These are phyloP conservation scores for Orchesellides sinensis DNA, from an alignment of 2,888 invertebrate species.

Conservation along the genomic window DNA sequence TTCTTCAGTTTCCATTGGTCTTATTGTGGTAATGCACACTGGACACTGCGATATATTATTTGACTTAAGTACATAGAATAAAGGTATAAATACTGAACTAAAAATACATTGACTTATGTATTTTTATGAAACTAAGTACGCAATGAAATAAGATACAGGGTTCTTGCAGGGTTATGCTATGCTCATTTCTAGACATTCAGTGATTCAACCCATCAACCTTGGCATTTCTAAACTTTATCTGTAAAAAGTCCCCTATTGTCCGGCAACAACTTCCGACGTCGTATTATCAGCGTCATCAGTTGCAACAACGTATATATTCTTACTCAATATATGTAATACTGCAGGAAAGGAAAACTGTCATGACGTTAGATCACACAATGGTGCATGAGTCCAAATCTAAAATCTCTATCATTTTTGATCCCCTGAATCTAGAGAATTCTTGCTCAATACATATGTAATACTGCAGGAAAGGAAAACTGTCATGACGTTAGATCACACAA, in stretches of 20 bases:
- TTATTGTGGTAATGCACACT: too few species aligned
- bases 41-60: too few species aligned
- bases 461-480: not conserved
- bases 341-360: not conserved
- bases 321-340: not conserved
- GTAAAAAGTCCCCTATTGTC: conserved; percentile 21
- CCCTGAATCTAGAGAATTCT: conserved; percentile 35
- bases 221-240: not conserved
- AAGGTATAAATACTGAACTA: too few species aligned
- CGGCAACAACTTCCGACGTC: conserved; percentile 48
- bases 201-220: not conserved
- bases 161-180: too few species aligned
- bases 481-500: not conserved
- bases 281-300: conserved; percentile 37
- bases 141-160: too few species aligned
- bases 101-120: too few species aligned
- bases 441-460: too few species aligned
- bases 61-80: too few species aligned
- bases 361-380: not conserved
- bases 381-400: not conserved
- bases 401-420: conserved; percentile 60
- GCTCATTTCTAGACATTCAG: not conserved
- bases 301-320: conserved; percentile 23
- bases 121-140: too few species aligned
- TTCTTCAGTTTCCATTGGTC: too few species aligned